These are phyloP conservation scores for Myotis findleyi DNA, from an alignment of 2,797 vertebrate genomes.

Conservation along the genomic window DNA sequence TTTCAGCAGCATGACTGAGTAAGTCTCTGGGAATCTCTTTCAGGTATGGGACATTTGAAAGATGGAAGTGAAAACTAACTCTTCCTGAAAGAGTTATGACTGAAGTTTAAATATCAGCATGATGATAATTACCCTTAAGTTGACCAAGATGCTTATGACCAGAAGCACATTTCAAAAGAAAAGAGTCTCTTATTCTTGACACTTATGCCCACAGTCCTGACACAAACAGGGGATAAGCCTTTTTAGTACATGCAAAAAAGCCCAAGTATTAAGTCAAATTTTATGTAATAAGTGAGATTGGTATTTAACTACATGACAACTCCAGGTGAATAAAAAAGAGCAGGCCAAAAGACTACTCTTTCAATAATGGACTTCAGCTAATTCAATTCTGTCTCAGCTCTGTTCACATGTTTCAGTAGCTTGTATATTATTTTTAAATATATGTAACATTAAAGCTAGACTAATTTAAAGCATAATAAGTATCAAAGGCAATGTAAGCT, in stretches of 20 bases:
- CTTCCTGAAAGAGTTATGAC: slow-evolving; percentile 8
- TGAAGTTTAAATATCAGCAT: background rate
- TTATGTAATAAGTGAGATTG: slow-evolving; percentile 50
- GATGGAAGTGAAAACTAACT: slow-evolving; percentile 45
- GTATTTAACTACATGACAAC: slow-evolving; percentile 72
- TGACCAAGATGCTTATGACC: slow-evolving; percentile 48
- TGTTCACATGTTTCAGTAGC: slow-evolving; percentile 34
- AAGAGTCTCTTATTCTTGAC: slow-evolving; percentile 55
- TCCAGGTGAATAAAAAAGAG: slow-evolving; percentile 32
- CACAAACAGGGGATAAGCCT: slow-evolving; percentile 59
- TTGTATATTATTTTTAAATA: slow-evolving; percentile 58
- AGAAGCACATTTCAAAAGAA: slow-evolving; percentile 48
- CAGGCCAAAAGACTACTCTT: background rate
- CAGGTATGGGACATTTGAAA: background rate
- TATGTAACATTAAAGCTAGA: slow-evolving; percentile 48
- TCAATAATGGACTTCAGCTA: slow-evolving; percentile 32
- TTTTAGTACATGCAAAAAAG: slow-evolving; percentile 61
- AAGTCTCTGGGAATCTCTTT: background rate
- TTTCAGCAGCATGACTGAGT: background rate
- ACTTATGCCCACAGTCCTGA: background rate
- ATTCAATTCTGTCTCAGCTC: background rate
- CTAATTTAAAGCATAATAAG: background rate
- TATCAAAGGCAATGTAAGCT: slow-evolving; percentile 22
- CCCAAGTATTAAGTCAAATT: slow-evolving; percentile 65
- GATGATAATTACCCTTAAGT: slow-evolving; percentile 2